phyloP scores from a whole-genome alignment of 53 echinoderm and acorn worm genomes.

The Paracentrotus lividus region DNA sequence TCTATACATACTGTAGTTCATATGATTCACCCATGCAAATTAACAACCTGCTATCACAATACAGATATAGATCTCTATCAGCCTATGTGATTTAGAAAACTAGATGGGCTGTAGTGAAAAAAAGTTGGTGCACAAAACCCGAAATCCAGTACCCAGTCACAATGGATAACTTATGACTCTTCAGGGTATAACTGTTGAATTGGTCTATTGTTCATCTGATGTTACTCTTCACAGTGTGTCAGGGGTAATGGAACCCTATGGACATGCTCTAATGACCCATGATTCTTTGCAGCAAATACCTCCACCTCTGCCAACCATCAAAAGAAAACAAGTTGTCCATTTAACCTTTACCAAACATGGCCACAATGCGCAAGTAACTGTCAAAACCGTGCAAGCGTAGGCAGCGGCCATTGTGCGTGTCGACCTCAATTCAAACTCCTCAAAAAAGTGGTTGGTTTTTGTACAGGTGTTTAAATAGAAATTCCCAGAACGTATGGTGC shows the following conservation, averaged over 20 bases:
- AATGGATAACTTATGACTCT: too few relatives aligned
- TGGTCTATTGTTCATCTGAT: too few relatives aligned
- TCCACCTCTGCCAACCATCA: too few relatives aligned
- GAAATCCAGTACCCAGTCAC: too few relatives aligned
- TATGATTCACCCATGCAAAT: neutral
- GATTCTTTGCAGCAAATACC: neutral
- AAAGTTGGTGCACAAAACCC: neutral
- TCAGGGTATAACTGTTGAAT: too few relatives aligned
- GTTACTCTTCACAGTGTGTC: neutral
- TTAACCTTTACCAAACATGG: neutral
- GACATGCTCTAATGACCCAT: neutral
- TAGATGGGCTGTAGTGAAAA: neutral
- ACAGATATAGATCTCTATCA: neutral
- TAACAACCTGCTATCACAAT: neutral
- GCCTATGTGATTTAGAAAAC: neutral
- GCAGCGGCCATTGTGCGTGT: neutral
- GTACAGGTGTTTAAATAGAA: neutral
- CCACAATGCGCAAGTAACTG: neutral
- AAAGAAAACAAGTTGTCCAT: slow-evolving; percentile 26
- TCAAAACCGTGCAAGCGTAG: neutral
- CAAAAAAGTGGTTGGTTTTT: neutral
- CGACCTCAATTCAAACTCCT: neutral
- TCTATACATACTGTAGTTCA: neutral
- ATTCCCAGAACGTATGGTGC: neutral
- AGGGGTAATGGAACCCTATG: neutral